Evolutionary conservation across 2,113 vertebrate genomes (phyloP).

Genomic region (Isichthys henryi): DNA sequence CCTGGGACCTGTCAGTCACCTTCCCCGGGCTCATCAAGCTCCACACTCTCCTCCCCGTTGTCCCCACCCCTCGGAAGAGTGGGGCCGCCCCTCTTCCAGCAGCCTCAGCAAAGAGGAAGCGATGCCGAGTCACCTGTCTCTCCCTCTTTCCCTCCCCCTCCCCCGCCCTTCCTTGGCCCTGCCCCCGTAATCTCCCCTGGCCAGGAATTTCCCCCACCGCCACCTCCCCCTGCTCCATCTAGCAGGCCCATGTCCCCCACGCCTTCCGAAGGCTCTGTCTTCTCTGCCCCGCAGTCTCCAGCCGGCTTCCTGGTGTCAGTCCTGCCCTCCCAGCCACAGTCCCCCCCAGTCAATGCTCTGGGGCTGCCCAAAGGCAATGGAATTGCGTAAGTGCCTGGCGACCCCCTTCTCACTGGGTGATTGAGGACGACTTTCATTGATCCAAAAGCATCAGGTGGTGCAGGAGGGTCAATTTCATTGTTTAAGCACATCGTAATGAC

Average conservation of each 20-base stretch:
- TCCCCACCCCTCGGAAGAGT: conserved; percentile 74
- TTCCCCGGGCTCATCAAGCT: conserved; percentile 79
- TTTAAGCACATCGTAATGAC: background rate
- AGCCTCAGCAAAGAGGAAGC: conserved; percentile 58
- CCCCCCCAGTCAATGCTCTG: conserved; percentile 73
- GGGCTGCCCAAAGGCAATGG: conserved; percentile 83
- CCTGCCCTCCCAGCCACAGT: conserved; percentile 70
- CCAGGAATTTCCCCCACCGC: conserved; percentile 71
- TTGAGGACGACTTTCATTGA: background rate
- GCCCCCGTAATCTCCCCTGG: conserved; percentile 33
- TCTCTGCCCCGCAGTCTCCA: conserved; percentile 64
- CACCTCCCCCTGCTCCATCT: conserved; percentile 52
- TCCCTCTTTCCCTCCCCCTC: conserved; percentile 84
- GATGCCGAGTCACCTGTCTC: conserved; percentile 73
- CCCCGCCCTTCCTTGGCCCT: conserved; percentile 80
- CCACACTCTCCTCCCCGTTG: conserved; percentile 79
- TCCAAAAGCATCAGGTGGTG: background rate
- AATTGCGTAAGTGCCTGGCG: conserved; percentile 55
- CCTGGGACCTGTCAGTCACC: conserved; percentile 67
- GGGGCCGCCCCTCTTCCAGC: conserved; percentile 58
- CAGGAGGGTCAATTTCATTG: background rate
- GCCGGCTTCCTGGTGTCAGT: conserved; percentile 86
- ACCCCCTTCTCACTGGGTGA: background rate
- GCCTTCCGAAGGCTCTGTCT: conserved; percentile 53
- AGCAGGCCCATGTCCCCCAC: conserved; percentile 43